These are phyloP conservation scores for Calcarius ornatus DNA, from an alignment of 2,113 vertebrate genomes.

Conservation along the genomic window DNA sequence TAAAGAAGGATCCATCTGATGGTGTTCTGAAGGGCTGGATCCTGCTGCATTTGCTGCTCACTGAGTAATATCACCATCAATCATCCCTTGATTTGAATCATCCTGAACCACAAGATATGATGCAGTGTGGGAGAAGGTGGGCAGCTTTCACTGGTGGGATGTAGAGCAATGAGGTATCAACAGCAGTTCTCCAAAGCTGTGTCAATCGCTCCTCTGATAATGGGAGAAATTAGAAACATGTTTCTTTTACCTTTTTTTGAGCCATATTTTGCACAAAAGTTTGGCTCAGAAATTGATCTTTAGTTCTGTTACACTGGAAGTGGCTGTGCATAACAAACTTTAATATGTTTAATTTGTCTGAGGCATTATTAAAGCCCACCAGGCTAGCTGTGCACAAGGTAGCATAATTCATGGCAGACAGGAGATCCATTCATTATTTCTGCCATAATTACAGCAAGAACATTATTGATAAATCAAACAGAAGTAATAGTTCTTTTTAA, in stretches of 20 bases:
- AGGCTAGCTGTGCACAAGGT: constrained; percentile 24
- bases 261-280: constrained; percentile 17
- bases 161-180: neutral
- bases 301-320: constrained; percentile 21
- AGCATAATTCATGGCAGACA: constrained; percentile 65
- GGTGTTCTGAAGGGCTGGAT: neutral
- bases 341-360: constrained; percentile 67
- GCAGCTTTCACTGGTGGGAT: neutral
- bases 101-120: neutral
- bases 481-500: constrained; percentile 58
- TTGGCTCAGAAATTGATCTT: neutral
- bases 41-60: neutral
- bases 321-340: constrained; percentile 31
- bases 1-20: neutral
- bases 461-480: constrained; percentile 73
- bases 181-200: neutral
- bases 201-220: neutral
- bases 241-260: neutral
- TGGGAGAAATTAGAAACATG: neutral
- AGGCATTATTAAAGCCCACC: constrained; percentile 46
- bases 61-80: neutral
- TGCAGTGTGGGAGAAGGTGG: neutral
- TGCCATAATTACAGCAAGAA: constrained; percentile 70
- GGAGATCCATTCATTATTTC: constrained; percentile 74
- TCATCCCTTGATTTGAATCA: neutral